These are phyloP conservation scores for Gymnoscopelus braueri DNA, from an alignment of 2,797 vertebrate species.

Conservation along the genomic window DNA sequence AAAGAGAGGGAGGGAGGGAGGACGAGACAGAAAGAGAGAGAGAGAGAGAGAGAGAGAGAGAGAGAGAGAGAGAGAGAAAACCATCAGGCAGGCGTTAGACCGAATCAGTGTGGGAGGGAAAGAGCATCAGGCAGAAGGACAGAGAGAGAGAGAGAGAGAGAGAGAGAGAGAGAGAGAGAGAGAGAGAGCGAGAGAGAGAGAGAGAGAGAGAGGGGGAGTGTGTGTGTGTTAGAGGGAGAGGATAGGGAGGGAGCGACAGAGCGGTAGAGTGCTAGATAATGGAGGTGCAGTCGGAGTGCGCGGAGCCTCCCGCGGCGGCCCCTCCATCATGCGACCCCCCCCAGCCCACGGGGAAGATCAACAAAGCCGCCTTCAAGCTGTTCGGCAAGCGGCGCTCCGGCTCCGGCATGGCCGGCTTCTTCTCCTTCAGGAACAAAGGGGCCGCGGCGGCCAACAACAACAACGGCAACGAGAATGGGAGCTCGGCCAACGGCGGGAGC, in stretches of 20 bases:
- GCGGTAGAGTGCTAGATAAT: conserved; percentile 79
- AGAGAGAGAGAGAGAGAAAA: conserved; percentile 74
- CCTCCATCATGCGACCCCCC: conserved; percentile 88
- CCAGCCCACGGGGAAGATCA: conserved; percentile 93
- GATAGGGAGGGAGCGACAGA: conserved; percentile 60
- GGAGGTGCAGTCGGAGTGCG: conserved; percentile 90
- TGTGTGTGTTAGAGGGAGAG: conserved; percentile 13
- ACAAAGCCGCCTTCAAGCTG: conserved; percentile 97
- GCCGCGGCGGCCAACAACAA: conserved; percentile 54
- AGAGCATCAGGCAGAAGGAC: conserved; percentile 70
- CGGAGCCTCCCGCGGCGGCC: conserved; percentile 85
- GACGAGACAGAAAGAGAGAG: conserved; percentile 18
- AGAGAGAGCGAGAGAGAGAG: conserved; percentile 58
- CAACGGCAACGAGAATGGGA: conserved; percentile 72
- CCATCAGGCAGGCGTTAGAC: conserved; percentile 72
- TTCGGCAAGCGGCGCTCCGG: conserved; percentile 92
- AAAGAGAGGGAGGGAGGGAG: conserved; percentile 49
- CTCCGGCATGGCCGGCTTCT: conserved; percentile 92
- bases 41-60: conserved; percentile 57
- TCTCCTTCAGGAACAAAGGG: conserved; percentile 93
- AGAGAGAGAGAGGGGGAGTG: conserved; percentile 28
- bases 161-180: conserved; percentile 54
- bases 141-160: conserved; percentile 59
- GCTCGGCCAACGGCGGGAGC: conserved; percentile 67
- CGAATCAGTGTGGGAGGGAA: conserved; percentile 74